Conservation (phyloP, 1,140 invertebrate genomes). For the Sminthurinus signatus region DNA sequence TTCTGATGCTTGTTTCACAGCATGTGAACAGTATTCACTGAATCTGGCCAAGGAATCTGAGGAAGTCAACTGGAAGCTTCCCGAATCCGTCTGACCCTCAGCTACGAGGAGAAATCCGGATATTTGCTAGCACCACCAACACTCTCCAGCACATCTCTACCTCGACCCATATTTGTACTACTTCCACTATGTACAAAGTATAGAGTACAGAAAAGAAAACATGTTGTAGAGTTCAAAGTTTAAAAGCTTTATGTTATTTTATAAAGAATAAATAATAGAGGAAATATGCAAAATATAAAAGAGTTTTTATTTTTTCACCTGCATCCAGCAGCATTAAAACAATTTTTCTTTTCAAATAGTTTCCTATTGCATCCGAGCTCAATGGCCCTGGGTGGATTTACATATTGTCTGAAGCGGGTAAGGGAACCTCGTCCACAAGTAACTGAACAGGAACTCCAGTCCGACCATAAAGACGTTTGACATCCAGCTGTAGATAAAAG, state of each 20-base stretch:
- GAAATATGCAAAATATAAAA: background rate
- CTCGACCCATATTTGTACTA: no score
- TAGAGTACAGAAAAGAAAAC: no score
- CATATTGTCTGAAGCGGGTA: background rate
- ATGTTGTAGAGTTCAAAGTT: no score
- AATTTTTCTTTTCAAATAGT: background rate
- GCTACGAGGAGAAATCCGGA: conserved; percentile 50
- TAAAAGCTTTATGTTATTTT: background rate
- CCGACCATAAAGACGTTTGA: background rate
- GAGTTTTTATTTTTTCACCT: no score
- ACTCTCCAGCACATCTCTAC: no score
- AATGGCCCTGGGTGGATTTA: background rate
- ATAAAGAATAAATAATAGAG: background rate
- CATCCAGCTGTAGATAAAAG: background rate
- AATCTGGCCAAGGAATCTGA: conserved; percentile 48
- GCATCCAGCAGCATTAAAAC: background rate
- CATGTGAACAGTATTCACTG: no score
- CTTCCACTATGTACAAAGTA: no score
- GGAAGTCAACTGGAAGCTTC: conserved; percentile 45
- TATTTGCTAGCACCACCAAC: no score
- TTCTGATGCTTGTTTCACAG: no score
- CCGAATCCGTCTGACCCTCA: conserved; percentile 41
- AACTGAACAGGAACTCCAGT: background rate
- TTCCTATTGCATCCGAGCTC: conserved; percentile 1
- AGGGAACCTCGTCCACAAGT: background rate